phyloP scores from a whole-genome alignment of 2,797 vertebrate species.

The Esox lucius region DNA sequence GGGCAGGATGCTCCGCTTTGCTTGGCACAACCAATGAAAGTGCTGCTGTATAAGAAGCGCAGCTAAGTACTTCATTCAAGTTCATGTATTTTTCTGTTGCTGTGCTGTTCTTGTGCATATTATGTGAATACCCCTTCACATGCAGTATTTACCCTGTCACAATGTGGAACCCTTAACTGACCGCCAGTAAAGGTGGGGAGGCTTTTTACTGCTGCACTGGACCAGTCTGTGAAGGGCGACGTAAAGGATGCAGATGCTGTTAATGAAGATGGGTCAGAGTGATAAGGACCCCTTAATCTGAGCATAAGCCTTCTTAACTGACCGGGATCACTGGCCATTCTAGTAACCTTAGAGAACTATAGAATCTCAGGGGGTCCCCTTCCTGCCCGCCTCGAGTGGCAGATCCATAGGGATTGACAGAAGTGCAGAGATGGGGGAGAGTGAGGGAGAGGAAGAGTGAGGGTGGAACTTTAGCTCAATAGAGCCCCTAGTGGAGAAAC shows the following conservation, averaged over 20 bases:
- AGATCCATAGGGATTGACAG: neutral
- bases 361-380: constrained; percentile 6
- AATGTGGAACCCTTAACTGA: neutral
- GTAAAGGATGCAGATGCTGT: no score
- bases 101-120: no score
- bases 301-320: constrained; percentile 14
- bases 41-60: no score
- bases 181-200: neutral
- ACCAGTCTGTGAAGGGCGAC: no score
- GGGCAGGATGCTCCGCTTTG: no score
- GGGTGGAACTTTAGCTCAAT: constrained; percentile 45
- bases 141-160: neutral
- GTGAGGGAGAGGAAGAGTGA: neutral
- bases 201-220: no score
- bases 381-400: neutral
- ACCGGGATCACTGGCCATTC: constrained; percentile 3
- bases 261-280: no score
- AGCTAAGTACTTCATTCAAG: no score
- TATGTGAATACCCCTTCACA: no score
- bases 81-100: no score
- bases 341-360: constrained; percentile 11
- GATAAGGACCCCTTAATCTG: neutral
- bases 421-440: constrained; percentile 16
- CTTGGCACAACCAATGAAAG: no score
- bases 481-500: constrained; percentile 65